Evolutionary conservation across 2,113 vertebrate genomes (phyloP).

Genomic region (Taurulus bubalis): DNA sequence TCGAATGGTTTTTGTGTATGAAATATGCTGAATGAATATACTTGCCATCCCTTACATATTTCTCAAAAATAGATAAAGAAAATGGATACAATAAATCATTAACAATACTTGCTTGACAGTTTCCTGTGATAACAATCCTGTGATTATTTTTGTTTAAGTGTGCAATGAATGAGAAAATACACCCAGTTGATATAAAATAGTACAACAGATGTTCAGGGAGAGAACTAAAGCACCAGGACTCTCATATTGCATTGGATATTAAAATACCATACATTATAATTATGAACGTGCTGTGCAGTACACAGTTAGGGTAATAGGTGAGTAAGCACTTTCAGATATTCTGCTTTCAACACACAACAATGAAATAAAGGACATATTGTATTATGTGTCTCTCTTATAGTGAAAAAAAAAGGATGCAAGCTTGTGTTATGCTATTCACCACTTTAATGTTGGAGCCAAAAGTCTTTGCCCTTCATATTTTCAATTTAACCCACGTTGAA

Average conservation of each 20-base stretch:
- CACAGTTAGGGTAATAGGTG: not conserved
- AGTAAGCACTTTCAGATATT: constrained; percentile 15
- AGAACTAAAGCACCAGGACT: constrained; percentile 4
- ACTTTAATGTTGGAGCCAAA: no score
- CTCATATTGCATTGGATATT: not conserved
- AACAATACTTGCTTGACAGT: not conserved
- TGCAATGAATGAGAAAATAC: not conserved
- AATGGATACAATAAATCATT: not conserved
- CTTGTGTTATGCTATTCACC: not conserved
- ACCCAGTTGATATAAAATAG: not conserved
- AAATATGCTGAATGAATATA: not conserved
- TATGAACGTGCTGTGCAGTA: not conserved
- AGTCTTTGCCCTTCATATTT: constrained; percentile 36
- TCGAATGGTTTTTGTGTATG: not conserved
- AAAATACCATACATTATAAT: constrained; percentile 17
- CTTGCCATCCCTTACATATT: not conserved
- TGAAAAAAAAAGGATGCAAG: not conserved
- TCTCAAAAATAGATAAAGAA: not conserved
- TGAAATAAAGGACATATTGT: constrained; percentile 20
- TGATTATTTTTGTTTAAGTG: not conserved
- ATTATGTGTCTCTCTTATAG: not conserved
- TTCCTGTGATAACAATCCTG: not conserved
- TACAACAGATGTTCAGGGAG: constrained; percentile 10
- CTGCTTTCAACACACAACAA: constrained; percentile 6
- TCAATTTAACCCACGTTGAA: constrained; percentile 38